Conservation (phyloP, 2,888 invertebrate genomes). For the Anagyrus pseudococci region DNA sequence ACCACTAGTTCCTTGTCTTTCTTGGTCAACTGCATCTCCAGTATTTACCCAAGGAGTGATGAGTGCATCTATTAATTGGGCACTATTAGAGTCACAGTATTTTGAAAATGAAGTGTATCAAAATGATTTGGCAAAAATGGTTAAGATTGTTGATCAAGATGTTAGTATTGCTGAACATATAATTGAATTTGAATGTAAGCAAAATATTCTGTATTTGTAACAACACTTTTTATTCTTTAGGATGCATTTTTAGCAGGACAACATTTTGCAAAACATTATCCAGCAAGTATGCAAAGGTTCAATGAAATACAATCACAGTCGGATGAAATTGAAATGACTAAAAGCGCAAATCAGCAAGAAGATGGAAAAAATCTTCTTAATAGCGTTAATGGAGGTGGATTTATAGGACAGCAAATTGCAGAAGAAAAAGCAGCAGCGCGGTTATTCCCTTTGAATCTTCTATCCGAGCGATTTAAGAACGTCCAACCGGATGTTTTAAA, state of each 20-base stretch:
- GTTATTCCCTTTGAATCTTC: slow-evolving; percentile 55
- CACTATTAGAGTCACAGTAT: slow-evolving; percentile 87
- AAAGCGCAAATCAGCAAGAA: slow-evolving; percentile 3
- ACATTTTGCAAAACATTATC: slow-evolving; percentile 74
- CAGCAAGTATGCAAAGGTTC: slow-evolving; percentile 62
- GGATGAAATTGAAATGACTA: slow-evolving; percentile 49
- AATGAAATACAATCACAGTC: slow-evolving; percentile 60
- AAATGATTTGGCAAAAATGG: slow-evolving; percentile 86
- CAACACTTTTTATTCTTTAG: slow-evolving; percentile 44
- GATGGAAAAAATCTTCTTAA: background rate
- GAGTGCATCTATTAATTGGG: slow-evolving; percentile 95
- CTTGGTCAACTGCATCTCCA: slow-evolving; percentile 96
- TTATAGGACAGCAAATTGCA: slow-evolving; percentile 39
- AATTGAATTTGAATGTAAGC: background rate
- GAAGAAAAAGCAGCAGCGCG: slow-evolving; percentile 56
- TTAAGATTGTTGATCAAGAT: slow-evolving; percentile 78
- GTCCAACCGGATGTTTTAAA: slow-evolving; percentile 49
- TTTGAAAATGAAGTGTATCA: slow-evolving; percentile 80
- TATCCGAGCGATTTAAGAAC: slow-evolving; percentile 53
- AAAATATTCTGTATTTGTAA: slow-evolving; percentile 1
- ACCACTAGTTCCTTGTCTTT: slow-evolving; percentile 92
- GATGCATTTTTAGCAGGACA: slow-evolving; percentile 71
- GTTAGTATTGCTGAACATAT: slow-evolving; percentile 50
- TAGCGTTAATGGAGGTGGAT: slow-evolving; percentile 22
- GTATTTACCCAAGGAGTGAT: slow-evolving; percentile 97